phyloP scores from a whole-genome alignment of 2,888 invertebrate species.

The Ichneumoninae sp. region DNA sequence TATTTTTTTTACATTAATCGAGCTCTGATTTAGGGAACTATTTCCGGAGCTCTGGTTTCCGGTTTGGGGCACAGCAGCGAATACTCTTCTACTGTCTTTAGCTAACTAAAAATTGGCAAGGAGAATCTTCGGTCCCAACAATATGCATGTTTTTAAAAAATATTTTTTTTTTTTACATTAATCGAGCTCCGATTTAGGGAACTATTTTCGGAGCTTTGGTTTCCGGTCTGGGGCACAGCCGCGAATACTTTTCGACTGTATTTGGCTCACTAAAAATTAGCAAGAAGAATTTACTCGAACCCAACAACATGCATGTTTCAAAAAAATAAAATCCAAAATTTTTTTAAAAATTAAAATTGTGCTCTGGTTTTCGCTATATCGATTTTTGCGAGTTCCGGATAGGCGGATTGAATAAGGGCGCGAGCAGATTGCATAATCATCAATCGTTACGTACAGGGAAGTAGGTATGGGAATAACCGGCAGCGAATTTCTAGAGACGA shows the following conservation, averaged over 20 bases:
- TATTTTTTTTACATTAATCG: no score
- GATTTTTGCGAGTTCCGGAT: not conserved
- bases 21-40: no score
- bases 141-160: no score
- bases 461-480: not conserved
- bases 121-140: not conserved
- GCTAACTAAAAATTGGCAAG: no score
- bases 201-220: no score
- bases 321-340: not conserved
- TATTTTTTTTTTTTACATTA: no score
- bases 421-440: not conserved
- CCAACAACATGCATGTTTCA: no score
- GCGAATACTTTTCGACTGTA: not conserved
- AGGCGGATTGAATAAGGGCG: not conserved
- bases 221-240: not conserved
- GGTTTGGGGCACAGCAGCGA: not conserved
- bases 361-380: not conserved
- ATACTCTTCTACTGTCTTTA: not conserved
- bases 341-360: not conserved
- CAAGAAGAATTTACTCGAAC: not conserved
- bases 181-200: no score
- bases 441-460: not conserved
- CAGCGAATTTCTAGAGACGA: constrained; percentile 1
- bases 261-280: no score
- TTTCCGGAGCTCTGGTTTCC: not conserved